Evolutionary conservation across 2,888 invertebrate genomes (phyloP), one percentile per base, ranked within the genome.

Genomic region (Heliothis peltigera): DNA sequence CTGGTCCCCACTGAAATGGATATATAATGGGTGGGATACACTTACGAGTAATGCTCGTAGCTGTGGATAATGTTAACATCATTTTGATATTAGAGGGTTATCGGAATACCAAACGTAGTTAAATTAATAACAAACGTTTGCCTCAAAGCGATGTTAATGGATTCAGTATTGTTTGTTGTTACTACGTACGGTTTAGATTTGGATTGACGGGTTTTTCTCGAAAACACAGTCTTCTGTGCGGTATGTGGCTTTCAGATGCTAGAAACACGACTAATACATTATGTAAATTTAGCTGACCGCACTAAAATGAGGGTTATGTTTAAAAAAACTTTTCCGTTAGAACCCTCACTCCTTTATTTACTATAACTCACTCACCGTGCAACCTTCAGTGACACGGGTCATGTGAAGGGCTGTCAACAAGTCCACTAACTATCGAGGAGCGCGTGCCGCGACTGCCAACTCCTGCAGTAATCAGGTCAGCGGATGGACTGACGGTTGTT

Each of bases 401-500:
- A 42, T 39, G 15, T 35, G 7, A 4, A 7, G 44, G 15, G 32
- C 25, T 21, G 59, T 59, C 58, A 68, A 43, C 55, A 39, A 44
- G 22, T 28, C 4, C 46, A 46, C 18, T 21, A 2, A 55, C 15
- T 52, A 48, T 48, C 35, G 58, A 18, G 52, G n/a, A 28, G 28
- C 43, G 64, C 72, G 72, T 72, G 75, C 6, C n/a, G 48, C 19
- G 72, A 75, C 35, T 67, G 18, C 0, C 4, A 43, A 64, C 63
- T 46, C 19, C 42, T 49, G 46, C n/a, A 42, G 59, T 64, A 70
- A 70, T 75, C 55, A 63, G 70, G 70, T 64, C 70, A 63, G 19
- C 44, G 52, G 42, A 46, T 48, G 59, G 18, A 61, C 53, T 43
- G 28, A 59, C 44, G 53, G 35, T 44, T 58, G 10, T 19, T 21